phyloP scores from a whole-genome alignment of 1,140 invertebrate species.

The Ylistrum balloti region DNA sequence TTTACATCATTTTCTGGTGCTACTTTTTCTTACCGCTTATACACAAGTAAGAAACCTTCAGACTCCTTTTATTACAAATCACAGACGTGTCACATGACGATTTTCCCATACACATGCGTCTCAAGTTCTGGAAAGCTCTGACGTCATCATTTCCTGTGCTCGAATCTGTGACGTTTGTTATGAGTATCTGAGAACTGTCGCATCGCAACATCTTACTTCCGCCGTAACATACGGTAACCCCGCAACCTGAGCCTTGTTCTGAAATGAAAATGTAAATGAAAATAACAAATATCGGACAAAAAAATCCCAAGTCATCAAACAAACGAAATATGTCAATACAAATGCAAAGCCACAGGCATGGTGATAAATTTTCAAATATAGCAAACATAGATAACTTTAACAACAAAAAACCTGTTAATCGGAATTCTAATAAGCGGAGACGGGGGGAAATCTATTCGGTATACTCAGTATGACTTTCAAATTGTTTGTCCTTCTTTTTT shows the following conservation, averaged over 20 bases:
- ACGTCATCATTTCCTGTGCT: slow-evolving; percentile 16
- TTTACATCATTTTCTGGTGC: too few species aligned
- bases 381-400: too few species aligned
- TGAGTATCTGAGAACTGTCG: not conserved
- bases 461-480: too few species aligned
- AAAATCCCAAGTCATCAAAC: too few species aligned
- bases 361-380: too few species aligned
- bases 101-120: not conserved
- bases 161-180: slow-evolving; percentile 19
- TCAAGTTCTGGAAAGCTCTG: slow-evolving; percentile 14
- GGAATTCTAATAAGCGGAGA: too few species aligned
- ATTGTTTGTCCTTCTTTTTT: too few species aligned
- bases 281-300: too few species aligned
- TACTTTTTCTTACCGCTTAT: not conserved
- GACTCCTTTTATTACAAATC: not conserved
- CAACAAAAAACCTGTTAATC: too few species aligned
- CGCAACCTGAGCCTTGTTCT: slow-evolving; percentile 7
- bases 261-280: not conserved
- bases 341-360: too few species aligned
- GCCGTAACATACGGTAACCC: not conserved
- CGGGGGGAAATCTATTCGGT: too few species aligned
- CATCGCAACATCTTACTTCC: slow-evolving; percentile 25
- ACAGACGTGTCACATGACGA: not conserved
- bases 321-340: too few species aligned
- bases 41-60: not conserved